phyloP scores from a whole-genome alignment of 2,888 invertebrate genomes.

The Isotomurus palustris region DNA sequence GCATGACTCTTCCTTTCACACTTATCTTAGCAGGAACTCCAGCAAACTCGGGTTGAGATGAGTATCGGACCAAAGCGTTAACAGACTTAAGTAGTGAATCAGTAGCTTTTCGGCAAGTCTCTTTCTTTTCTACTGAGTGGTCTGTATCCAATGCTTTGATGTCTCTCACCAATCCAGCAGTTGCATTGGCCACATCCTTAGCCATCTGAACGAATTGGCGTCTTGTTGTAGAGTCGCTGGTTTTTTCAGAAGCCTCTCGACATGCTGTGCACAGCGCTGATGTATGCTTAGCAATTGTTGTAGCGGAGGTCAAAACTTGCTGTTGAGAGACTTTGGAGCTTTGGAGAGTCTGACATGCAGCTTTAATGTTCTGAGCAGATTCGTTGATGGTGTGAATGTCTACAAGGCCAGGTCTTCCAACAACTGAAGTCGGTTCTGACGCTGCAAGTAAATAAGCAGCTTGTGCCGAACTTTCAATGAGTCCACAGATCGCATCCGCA shows the following conservation, averaged over 20 bases:
- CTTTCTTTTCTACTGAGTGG: conserved; percentile 70
- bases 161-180: conserved; percentile 87
- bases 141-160: conserved; percentile 81
- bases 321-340: conserved; percentile 70
- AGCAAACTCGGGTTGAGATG: conserved; percentile 88
- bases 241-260: conserved; percentile 83
- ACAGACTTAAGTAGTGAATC: conserved; percentile 84
- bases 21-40: conserved; percentile 89
- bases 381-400: conserved; percentile 83
- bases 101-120: conserved; percentile 71
- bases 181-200: conserved; percentile 94
- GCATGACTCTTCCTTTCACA: conserved; percentile 70
- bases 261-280: conserved; percentile 93
- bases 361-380: conserved; percentile 83
- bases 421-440: conserved; percentile 81
- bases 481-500: conserved; percentile 79
- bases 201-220: conserved; percentile 96
- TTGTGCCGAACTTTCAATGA: conserved; percentile 90
- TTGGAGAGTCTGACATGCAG: conserved; percentile 74
- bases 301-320: conserved; percentile 83
- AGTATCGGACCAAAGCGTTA: conserved; percentile 85
- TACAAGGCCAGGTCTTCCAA: conserved; percentile 81
- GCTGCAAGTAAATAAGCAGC: conserved; percentile 92
- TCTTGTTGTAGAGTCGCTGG: conserved; percentile 85
- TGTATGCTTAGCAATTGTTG: conserved; percentile 92